A percentile compares a stretch with the other conserved stretches of the same genome.
phyloP scores from a whole-genome alignment of 2,797 vertebrate genomes.

The Hyperoplus lanceolatus region DNA sequence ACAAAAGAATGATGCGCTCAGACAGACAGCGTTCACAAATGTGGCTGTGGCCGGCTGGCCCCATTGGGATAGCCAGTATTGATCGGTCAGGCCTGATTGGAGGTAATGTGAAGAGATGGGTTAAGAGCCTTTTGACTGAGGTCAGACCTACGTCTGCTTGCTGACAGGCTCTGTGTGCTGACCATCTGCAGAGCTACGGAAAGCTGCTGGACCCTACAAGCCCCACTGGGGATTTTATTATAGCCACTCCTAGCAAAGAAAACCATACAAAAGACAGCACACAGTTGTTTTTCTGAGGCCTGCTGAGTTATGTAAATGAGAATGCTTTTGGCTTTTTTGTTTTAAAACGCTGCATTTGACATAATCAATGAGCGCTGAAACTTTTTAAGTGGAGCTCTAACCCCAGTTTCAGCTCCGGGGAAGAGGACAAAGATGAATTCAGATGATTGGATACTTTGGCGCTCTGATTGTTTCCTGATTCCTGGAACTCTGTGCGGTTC shows the following conservation, averaged over 20 bases:
- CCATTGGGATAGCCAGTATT: constrained; percentile 74
- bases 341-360: constrained; percentile 13
- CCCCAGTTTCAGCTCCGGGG: neutral
- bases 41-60: constrained; percentile 44
- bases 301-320: neutral
- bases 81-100: constrained; percentile 83
- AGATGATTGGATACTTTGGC: constrained; percentile 53
- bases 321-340: neutral
- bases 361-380: neutral
- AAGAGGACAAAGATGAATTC: constrained; percentile 37
- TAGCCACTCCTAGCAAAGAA: neutral
- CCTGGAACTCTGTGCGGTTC: constrained; percentile 57
- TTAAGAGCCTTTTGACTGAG: constrained; percentile 78
- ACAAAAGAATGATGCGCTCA: constrained; percentile 51
- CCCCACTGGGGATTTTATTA: constrained; percentile 53
- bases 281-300: neutral
- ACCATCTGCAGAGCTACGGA: constrained; percentile 81
- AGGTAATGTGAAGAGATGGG: constrained; percentile 74
- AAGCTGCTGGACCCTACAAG: constrained; percentile 50
- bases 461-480: constrained; percentile 63
- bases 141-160: constrained; percentile 75
- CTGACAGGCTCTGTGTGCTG: constrained; percentile 71
- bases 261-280: constrained; percentile 26
- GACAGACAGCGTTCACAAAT: constrained; percentile 47
- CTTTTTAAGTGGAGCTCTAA: constrained; percentile 1